Percentiles rank a stretch among this genome's conserved stretches.
These are phyloP conservation scores for Vireo griseus DNA, from an alignment of 2,797 vertebrate genomes.

Conservation along the genomic window DNA sequence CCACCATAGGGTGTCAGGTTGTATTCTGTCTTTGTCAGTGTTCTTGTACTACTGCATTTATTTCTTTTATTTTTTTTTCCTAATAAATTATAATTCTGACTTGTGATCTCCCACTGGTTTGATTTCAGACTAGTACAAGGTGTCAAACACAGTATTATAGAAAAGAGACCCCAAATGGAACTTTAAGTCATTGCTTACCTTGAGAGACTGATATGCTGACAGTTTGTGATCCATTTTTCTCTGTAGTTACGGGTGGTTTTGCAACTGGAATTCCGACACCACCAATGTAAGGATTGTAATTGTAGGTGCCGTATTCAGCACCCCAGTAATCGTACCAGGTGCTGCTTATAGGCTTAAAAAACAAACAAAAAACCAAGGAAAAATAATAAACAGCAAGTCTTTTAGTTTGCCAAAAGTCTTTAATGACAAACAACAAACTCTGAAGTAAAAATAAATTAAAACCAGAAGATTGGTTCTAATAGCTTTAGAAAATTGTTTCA, in stretches of 20 bases:
- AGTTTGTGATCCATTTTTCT: conserved; percentile 94
- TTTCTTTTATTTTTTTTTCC: too few relatives aligned
- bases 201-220: conserved; percentile 95
- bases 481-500: not conserved
- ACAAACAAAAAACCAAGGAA: not conserved
- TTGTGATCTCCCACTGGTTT: too few relatives aligned
- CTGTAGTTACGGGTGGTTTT: conserved; percentile 86
- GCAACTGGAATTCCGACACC: conserved; percentile 93
- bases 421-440: not conserved
- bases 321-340: conserved; percentile 99
- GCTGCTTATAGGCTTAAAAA: conserved; percentile 93
- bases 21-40: too few relatives aligned
- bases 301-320: conserved; percentile 94
- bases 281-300: conserved; percentile 95
- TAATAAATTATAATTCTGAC: too few relatives aligned
- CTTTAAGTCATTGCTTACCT: conserved; percentile 70
- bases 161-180: not conserved
- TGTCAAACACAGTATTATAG: not conserved
- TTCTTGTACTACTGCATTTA: too few relatives aligned
- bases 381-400: not conserved
- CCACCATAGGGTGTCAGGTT: too few relatives aligned
- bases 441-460: not conserved
- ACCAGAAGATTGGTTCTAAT: not conserved
- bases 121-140: not conserved
- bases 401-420: not conserved